Conservation (phyloP, 2,797 vertebrate genomes). For the Cirrhinus mrigala region DNA sequence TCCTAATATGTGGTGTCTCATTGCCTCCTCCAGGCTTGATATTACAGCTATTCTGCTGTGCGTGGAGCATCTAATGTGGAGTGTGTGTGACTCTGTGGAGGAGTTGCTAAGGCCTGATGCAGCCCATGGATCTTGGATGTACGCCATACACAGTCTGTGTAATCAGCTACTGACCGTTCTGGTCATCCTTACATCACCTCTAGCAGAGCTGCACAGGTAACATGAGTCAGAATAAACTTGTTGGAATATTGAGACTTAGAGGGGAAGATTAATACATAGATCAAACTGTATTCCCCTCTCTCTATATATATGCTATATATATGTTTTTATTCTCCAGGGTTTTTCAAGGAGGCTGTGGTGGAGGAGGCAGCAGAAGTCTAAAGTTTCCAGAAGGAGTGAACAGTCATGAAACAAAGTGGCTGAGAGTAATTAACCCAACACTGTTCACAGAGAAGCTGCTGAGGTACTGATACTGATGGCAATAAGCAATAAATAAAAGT, state of each 20-base stretch:
- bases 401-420: conserved; percentile 79
- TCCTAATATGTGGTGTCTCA: neutral
- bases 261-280: neutral
- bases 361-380: conserved; percentile 59
- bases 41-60: conserved; percentile 87
- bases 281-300: neutral
- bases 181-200: conserved; percentile 84
- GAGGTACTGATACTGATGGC: conserved; percentile 73
- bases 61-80: conserved; percentile 90
- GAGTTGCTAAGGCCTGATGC: conserved; percentile 76
- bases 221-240: neutral
- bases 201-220: conserved; percentile 85
- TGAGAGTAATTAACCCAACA: conserved; percentile 82
- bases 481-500: conserved; percentile 35
- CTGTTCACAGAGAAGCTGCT: conserved; percentile 71
- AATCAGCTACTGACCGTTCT: conserved; percentile 86
- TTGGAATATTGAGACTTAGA: neutral
- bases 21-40: conserved; percentile 82
- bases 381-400: conserved; percentile 56
- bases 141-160: conserved; percentile 88
- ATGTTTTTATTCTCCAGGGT: conserved; percentile 73
- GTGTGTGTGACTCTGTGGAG: conserved; percentile 82
- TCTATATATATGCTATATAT: neutral
- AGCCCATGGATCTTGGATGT: conserved; percentile 74
- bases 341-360: conserved; percentile 73